Evolutionary conservation across 2,113 vertebrate genomes (phyloP).

Genomic region (Nothoprocta pentlandii): DNA sequence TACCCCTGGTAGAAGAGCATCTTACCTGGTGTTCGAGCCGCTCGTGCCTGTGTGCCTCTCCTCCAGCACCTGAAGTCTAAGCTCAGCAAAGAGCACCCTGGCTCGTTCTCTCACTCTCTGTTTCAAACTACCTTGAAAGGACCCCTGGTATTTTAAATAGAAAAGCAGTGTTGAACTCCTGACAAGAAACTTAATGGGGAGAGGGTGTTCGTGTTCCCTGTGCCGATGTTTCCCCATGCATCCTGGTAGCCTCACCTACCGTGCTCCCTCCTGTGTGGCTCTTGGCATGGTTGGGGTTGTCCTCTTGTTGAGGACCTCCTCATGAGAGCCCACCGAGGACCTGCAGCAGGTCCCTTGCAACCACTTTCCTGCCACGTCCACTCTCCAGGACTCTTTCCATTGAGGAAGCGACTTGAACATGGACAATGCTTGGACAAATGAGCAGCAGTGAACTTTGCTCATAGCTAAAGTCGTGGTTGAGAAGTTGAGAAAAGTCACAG

Average conservation of each 20-base stretch:
- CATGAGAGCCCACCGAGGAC: background rate
- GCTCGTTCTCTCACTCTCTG: background rate
- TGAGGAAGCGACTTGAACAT: background rate
- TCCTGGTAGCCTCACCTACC: background rate
- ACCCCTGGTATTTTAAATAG: background rate
- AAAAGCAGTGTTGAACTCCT: rapidly evolving
- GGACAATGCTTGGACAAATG: background rate
- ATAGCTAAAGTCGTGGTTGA: background rate
- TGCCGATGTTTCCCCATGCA: background rate
- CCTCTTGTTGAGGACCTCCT: background rate
- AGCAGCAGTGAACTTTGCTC: background rate
- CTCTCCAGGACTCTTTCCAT: background rate
- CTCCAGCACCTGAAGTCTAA: background rate
- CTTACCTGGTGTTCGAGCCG: background rate
- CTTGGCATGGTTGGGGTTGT: background rate
- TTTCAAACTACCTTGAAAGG: background rate
- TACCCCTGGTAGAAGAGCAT: background rate
- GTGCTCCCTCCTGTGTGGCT: background rate
- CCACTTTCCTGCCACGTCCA: background rate
- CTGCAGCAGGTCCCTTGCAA: background rate
- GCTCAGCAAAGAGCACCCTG: background rate
- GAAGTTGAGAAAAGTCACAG: background rate
- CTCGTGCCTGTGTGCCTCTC: background rate
- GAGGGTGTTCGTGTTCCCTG: rapidly evolving
- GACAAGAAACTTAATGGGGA: background rate